Evolutionary conservation across 1,140 invertebrate species (phyloP), one percentile per base, ranked within the genome.

Genomic region (Diabrotica virgifera): DNA sequence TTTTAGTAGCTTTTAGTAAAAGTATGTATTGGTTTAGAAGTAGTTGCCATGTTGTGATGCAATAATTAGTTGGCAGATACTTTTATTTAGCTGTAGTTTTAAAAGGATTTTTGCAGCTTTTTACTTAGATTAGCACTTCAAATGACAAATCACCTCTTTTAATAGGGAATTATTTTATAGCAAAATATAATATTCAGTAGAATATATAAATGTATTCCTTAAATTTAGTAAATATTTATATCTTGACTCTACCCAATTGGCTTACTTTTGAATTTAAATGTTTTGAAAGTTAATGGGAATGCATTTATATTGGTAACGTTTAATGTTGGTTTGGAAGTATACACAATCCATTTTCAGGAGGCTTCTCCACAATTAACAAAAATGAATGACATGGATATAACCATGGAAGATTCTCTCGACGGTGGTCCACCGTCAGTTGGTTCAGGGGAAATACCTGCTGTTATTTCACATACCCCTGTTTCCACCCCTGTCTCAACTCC

Each of bases 341-440:
- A 55, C 7, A 24, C 24, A 38, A 10, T 72, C 60, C 67, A 51
- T 71, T 74, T 74, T 38, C 64, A 78, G 83, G 83, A 84, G 64
- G 77, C 82, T 69, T 82, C 82, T 52, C 82, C 82, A 64, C 78
- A 83, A 70, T 76, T 83, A 71, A 81, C 82, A 65, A 85, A 85
- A 76, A 80, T 85, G 78, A 80, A 83, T 37, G 86, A 88, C 76
- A 82, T 83, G 65, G 80, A 87, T 62, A 79, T 85, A 60, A 76
- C 86, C 59, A 81, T 86, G 70, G 89, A 90, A 70, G 87, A 90
- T 74, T 90, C 88, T 0, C 78, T 88, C 77, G 88, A 90, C 77
- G 88, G 87, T 59, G 87, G 85, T 69, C 89, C 88, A 70, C 89
- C 87, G 37, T 90, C 89, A 50, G 85, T 90, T 14, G 88, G 87